Conservation (phyloP, 2,888 invertebrate species). For the Andrena hattorfiana region DNA sequence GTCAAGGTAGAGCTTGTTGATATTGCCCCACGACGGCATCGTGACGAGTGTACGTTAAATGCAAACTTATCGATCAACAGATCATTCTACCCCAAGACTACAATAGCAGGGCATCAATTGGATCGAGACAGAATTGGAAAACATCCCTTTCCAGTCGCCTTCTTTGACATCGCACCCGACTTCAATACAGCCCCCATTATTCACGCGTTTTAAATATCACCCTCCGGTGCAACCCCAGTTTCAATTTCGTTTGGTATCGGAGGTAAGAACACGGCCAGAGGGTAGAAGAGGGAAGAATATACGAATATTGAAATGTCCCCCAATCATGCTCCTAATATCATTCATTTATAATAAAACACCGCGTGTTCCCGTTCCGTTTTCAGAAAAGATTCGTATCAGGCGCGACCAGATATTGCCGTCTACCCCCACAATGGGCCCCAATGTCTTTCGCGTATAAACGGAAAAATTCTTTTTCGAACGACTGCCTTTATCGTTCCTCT, state of each 20-base stretch:
- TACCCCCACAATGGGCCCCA: not conserved
- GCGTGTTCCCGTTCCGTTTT: not conserved
- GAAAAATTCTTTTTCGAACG: constrained; percentile 19
- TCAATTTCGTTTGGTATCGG: not conserved
- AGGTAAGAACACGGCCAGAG: not conserved
- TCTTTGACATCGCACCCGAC: not conserved
- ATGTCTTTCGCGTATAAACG: constrained; percentile 16
- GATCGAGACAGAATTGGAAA: not conserved
- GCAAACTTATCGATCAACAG: constrained; percentile 10
- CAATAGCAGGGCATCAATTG: not conserved
- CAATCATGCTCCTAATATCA: not conserved
- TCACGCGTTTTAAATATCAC: not conserved
- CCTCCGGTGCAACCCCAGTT: not conserved
- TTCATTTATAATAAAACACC: not conserved
- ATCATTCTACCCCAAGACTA: not conserved
- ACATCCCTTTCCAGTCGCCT: not conserved
- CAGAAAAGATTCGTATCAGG: not conserved
- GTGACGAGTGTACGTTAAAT: constrained; percentile 12
- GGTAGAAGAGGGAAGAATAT: not conserved
- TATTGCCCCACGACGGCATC: not conserved
- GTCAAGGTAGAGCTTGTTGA: not conserved
- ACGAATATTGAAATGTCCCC: constrained; percentile 1
- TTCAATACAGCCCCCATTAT: not conserved
- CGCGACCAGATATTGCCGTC: constrained; percentile 18
- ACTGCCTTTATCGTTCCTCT: constrained; percentile 9